A percentile compares a stretch with the other conserved stretches of the same genome.
Evolutionary conservation across 2,113 vertebrate species (phyloP).

Genomic region (Catagonus wagneri): DNA sequence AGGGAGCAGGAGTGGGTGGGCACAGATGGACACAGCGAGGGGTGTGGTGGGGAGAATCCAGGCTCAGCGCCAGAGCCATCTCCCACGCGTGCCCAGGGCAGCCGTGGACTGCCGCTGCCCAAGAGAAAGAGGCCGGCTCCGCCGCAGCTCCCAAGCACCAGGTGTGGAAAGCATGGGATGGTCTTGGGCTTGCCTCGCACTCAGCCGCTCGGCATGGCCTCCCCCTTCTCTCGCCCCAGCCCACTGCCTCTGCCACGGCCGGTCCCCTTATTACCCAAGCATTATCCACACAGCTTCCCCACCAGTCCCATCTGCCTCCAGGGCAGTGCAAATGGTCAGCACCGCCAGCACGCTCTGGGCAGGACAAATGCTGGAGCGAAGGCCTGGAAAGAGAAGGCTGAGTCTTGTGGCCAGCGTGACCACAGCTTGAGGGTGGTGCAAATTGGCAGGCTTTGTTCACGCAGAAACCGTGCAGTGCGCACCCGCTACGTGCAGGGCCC

Average conservation of each 20-base stretch:
- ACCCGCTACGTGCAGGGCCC: not conserved
- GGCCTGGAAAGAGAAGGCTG: not conserved
- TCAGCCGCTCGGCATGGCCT: too few species aligned
- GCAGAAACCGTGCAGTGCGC: not conserved
- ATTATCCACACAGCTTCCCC: not conserved
- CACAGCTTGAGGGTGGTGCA: not conserved
- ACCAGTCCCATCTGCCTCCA: not conserved
- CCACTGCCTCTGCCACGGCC: not conserved
- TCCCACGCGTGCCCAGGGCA: fast-evolving
- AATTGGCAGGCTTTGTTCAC: not conserved
- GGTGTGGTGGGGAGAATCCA: too few species aligned
- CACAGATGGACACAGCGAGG: not conserved
- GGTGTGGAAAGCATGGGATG: not conserved
- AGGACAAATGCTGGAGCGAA: not conserved
- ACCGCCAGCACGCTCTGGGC: not conserved
- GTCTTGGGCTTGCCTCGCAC: not conserved
- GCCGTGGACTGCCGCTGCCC: not conserved
- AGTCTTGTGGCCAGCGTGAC: not conserved
- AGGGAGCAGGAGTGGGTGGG: not conserved
- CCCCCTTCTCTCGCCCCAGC: not conserved
- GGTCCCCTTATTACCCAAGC: not conserved
- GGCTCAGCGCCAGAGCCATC: not conserved
- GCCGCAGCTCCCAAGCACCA: not conserved
- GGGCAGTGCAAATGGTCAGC: not conserved
- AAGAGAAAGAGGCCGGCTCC: not conserved